Evolutionary conservation across 1,140 invertebrate species (phyloP).

Genomic region (Lepidurus couesii): DNA sequence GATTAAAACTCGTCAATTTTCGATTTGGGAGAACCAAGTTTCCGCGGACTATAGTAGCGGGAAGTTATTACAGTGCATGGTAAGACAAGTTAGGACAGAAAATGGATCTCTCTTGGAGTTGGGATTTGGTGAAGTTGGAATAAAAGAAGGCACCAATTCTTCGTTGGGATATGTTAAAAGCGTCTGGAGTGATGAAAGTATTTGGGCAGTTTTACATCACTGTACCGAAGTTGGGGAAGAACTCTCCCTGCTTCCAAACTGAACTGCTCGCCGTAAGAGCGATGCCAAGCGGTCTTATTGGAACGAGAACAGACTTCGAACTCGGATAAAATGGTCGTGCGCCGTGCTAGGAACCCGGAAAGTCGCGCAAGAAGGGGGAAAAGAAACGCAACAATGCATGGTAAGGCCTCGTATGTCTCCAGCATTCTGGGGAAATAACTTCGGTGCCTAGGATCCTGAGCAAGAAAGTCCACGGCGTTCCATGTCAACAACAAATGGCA

Average conservation of each 20-base stretch:
- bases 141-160: neutral
- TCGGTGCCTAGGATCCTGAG: neutral
- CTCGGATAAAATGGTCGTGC: neutral
- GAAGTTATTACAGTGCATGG: neutral
- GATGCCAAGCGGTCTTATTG: neutral
- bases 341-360: neutral
- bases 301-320: neutral
- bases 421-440: neutral
- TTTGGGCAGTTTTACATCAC: neutral
- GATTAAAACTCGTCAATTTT: too few relatives aligned
- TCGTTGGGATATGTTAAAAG: constrained; percentile 14
- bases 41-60: neutral
- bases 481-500: neutral
- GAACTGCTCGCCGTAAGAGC: neutral
- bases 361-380: neutral
- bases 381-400: neutral
- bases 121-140: neutral
- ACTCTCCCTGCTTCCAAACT: neutral
- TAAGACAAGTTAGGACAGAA: neutral
- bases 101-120: neutral
- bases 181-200: neutral
- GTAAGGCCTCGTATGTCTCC: neutral
- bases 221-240: neutral
- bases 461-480: neutral
- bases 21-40: too few relatives aligned